Conservation (phyloP, 2,113 vertebrate genomes). For the Corythornis vintsioides region DNA sequence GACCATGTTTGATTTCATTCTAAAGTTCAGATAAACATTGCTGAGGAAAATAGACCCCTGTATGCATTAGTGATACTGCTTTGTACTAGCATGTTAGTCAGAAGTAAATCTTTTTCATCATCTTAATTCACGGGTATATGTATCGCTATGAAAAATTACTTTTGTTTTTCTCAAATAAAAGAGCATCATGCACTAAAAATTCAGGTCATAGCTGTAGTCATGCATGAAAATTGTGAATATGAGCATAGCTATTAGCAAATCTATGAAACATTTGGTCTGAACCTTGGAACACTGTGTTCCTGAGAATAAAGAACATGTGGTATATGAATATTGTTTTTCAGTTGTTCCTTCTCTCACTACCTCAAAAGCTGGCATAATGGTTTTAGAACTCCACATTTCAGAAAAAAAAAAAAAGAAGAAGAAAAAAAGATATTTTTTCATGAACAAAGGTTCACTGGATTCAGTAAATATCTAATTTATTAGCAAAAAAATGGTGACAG, state of each 20-base stretch:
- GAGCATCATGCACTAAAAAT: constrained; percentile 55
- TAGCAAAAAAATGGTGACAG: constrained; percentile 17
- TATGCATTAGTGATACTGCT: background rate
- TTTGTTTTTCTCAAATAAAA: constrained; percentile 56
- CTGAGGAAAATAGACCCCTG: background rate
- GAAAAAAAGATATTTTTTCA: background rate
- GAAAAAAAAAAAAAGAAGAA: background rate
- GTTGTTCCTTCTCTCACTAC: background rate
- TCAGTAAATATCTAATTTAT: constrained; percentile 19
- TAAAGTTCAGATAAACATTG: background rate
- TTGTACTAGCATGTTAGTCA: background rate
- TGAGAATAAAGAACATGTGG: constrained; percentile 6
- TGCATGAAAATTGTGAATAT: constrained; percentile 59
- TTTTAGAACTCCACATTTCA: background rate
- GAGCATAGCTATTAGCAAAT: constrained; percentile 61
- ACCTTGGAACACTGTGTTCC: constrained; percentile 50
- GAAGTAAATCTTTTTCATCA: background rate
- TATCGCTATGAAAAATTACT: background rate
- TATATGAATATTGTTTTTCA: constrained; percentile 26
- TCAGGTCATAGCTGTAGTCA: constrained; percentile 58
- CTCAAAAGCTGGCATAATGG: background rate
- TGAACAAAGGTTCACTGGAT: background rate
- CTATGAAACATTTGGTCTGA: constrained; percentile 57
- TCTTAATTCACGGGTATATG: background rate
- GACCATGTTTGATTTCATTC: background rate